Conservation (phyloP, 2,888 invertebrate species). For the Stramonita haemastoma region DNA sequence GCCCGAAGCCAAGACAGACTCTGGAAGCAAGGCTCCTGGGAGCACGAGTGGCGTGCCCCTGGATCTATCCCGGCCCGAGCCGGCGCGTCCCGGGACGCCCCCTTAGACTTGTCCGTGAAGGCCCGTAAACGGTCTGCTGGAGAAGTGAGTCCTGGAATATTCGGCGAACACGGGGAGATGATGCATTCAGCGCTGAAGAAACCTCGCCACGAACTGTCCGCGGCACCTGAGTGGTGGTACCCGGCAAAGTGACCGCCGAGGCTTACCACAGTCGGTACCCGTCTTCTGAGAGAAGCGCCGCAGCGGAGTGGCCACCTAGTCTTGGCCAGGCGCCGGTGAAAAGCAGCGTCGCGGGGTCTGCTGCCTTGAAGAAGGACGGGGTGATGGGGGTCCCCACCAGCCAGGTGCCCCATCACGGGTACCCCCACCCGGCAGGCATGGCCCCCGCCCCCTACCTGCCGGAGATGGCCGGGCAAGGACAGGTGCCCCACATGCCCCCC, state of each 20-base stretch:
- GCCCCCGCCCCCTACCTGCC: not conserved
- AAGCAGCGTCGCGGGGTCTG: not conserved
- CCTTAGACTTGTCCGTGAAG: constrained; percentile 47
- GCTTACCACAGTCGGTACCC: not conserved
- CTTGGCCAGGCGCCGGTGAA: not conserved
- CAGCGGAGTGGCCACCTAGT: not conserved
- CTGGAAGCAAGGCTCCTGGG: not conserved
- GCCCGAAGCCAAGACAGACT: not conserved
- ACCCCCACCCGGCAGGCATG: not conserved
- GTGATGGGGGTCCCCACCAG: not conserved
- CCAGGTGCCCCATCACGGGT: not conserved
- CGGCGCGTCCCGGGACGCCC: constrained; percentile 42
- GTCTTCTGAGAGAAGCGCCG: not conserved
- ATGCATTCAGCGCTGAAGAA: constrained; percentile 9
- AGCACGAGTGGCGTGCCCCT: constrained; percentile 32
- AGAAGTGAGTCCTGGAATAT: constrained; percentile 12
- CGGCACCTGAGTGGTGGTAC: not conserved
- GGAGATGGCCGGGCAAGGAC: not conserved
- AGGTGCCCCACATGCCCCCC: not conserved
- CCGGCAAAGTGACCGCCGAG: not conserved
- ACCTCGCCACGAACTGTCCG: constrained; percentile 18
- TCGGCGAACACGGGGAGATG: not conserved
- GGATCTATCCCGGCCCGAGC: constrained; percentile 41
- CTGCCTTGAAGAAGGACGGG: constrained; percentile 5
- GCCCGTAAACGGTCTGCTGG: constrained; percentile 42